phyloP scores from a whole-genome alignment of 2,888 invertebrate species.

The Drosophila buzzatii region DNA sequence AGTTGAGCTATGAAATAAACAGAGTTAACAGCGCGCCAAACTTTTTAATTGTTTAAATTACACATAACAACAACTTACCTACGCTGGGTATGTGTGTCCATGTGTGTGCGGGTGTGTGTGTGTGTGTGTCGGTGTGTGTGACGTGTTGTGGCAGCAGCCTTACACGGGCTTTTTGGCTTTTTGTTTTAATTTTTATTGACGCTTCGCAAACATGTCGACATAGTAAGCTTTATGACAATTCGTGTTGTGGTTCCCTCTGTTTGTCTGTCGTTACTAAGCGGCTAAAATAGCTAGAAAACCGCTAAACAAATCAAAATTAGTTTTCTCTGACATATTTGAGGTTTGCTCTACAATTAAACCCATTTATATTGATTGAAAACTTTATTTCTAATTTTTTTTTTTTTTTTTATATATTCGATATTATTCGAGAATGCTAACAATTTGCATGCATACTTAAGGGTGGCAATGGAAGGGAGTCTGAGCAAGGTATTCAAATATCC shows the following conservation, averaged over 20 bases:
- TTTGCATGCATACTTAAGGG: no score
- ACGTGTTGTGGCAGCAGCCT: conserved; percentile 38
- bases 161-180: conserved; percentile 54
- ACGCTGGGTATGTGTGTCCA: conserved; percentile 6
- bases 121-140: conserved; percentile 1
- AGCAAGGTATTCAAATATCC: no score
- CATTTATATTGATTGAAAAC: background rate
- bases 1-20: conserved; percentile 52
- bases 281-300: conserved; percentile 1
- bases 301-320: conserved; percentile 28
- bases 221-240: conserved; percentile 39
- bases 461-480: no score
- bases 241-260: conserved; percentile 5
- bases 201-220: conserved; percentile 22
- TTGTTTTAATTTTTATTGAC: conserved; percentile 67
- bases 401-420: no score
- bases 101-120: conserved; percentile 1
- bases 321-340: background rate
- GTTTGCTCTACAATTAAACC: background rate
- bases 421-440: no score
- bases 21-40: conserved; percentile 52
- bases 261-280: background rate
- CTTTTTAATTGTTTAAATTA: conserved; percentile 76
- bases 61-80: conserved; percentile 53
- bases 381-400: background rate